Base-by-base conservation (phyloP, 2,888 invertebrate species). In the Archips xylosteana region DNA sequence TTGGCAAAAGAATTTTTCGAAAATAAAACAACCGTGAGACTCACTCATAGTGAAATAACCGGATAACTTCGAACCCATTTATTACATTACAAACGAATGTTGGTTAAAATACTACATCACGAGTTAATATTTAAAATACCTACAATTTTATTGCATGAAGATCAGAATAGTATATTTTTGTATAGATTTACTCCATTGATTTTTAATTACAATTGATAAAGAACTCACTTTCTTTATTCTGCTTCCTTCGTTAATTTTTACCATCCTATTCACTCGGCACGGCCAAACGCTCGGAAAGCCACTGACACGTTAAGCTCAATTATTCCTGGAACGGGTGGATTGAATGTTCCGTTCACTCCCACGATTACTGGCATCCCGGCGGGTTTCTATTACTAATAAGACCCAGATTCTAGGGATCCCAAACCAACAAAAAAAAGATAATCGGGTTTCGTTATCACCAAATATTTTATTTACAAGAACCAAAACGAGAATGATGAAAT, bases 231-330 rank as follows among this genome's bases (percentile, higher is more conserved):
- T 39, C 4, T 3, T 39, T 39, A 57, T 1, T 10, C 15, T 2
- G 9, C 32, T 8, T 15, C 57, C 57, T 34, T 49, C 42, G 57
- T 45, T 45, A 47, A 63, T 54, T 45, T 39, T 57, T 34, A 47
- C 45, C 34, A 10, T 51, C 15, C 54, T 62, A 49, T 60, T 39
- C 49, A 49, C 65, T 66, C 51, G 49, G 49, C 42, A 36, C 49
- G 65, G 60, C 65, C 45, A 61, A 71, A 49, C 49, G 10, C 49
- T 39, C 51, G 61, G 67, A 61, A 61, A 72, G 62, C 61, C 51
- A 62, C 72, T 23, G 72, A 63, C 67, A 57, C 67, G 57, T 63
- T 62, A 61, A 39, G 54, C 67, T 66, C 62, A 72, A 72, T 72
- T 72, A 72, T 72, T 72, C 62, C 42, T 13, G 39, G 57, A 63